A percentile compares a stretch with the other conserved stretches of the same genome.
These are phyloP conservation scores for Petrocephalus microphthalmus DNA, from an alignment of 2,113 vertebrate species.

Conservation along the genomic window DNA sequence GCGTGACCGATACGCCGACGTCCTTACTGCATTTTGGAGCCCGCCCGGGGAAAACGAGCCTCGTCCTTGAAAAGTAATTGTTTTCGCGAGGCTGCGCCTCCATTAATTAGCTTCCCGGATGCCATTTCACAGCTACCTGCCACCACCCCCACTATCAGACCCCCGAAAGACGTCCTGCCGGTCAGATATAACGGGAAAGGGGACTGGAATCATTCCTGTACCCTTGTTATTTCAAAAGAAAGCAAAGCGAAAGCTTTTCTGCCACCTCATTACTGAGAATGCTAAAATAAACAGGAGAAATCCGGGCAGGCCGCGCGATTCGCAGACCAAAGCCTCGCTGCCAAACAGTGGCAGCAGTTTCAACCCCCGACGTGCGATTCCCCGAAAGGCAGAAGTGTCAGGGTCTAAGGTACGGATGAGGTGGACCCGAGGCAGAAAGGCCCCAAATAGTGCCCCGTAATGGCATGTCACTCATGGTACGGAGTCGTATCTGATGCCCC, in stretches of 20 bases:
- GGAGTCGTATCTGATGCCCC: not conserved
- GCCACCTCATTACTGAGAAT: not conserved
- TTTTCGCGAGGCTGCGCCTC: not conserved
- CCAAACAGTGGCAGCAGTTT: not conserved
- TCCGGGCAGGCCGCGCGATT: not conserved
- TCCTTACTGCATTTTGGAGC: not conserved
- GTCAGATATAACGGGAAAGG: not conserved
- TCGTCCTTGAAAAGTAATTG: constrained; percentile 7
- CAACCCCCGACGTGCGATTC: not conserved
- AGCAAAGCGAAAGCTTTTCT: not conserved
- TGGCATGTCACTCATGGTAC: not conserved
- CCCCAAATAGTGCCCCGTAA: not conserved
- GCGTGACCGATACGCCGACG: not conserved
- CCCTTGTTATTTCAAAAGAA: not conserved
- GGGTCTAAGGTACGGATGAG: not conserved
- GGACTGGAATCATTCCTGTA: not conserved
- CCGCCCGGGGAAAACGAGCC: not conserved
- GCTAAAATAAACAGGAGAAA: not conserved
- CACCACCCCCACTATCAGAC: not conserved
- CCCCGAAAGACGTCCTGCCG: not conserved
- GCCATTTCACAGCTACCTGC: not conserved
- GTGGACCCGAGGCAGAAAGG: not conserved
- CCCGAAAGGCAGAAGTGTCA: not conserved
- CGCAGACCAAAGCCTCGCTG: not conserved
- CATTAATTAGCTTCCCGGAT: not conserved